Evolutionary conservation across 64 coral and sea anemone genomes (phyloP), one percentile per base, ranked within the genome.

Genomic region (Pachyseris speciosa): DNA sequence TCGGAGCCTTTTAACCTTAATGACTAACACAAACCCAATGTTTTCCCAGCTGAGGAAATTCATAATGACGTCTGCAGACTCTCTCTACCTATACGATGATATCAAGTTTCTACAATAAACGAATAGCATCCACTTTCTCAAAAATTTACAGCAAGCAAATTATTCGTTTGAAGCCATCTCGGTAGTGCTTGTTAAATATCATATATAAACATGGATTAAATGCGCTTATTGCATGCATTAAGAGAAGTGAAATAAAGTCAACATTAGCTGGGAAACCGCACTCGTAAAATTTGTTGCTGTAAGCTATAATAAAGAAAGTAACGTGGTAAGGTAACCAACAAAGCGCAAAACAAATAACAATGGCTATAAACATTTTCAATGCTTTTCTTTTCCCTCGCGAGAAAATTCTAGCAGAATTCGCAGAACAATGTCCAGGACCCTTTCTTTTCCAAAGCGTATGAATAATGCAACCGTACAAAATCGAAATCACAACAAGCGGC

Each of bases 281-380:
- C 12, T 60, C 27, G 12, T 74, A 22, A 25, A 45, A 74, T n/a
- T 33, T 20, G 3, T 48, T 26, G n/a, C 75, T 34, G 36, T 79
- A 84, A 28, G 6, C 12, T 8, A 58, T 52, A 27, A 92, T 40
- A 37, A 92, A 74, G 69, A 73, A 92, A 8, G 22, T 61, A 2
- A 92, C 9, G 49, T 92, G 89, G 19, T 74, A 84, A 4, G 89
- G 89, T 9, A 92, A 27, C 78, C 89, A 92, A 42, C 89, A 92
- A 9, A 92, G 16, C 6, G 89, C 89, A 32, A 92, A 92, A 5
- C 78, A 80, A 84, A 84, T 16, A 9, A 92, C 78, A 75, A 92
- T 72, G 9, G 89, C 50, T 13, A 92, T 44, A 20, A 92, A 70
- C 78, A 92, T 92, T 67, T 92, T 84, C 41, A 92, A 34, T 22